Percentiles rank a stretch among this genome's conserved stretches.
These are phyloP conservation scores for Gymnocheta viridis DNA, from an alignment of 2,888 invertebrate species.

Conservation along the genomic window DNA sequence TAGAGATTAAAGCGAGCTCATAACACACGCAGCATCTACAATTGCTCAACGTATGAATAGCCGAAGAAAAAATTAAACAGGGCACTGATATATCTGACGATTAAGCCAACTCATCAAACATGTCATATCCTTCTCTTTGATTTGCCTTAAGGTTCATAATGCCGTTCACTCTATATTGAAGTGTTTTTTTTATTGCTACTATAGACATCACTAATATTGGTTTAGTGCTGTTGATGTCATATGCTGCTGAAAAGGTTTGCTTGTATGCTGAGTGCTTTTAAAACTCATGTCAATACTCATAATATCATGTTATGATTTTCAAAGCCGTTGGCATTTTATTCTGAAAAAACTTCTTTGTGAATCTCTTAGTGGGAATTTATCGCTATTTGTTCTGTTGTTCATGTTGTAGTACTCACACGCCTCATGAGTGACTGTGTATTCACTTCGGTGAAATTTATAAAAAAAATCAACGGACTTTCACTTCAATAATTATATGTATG, in stretches of 20 bases:
- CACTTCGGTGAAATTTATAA: not conserved
- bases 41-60: too few relatives aligned
- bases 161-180: constrained; percentile 8
- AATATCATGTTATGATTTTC: constrained; percentile 53
- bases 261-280: constrained; percentile 32
- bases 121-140: constrained; percentile 14
- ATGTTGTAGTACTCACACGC: not conserved
- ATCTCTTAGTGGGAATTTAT: constrained; percentile 8
- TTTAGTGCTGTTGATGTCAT: constrained; percentile 1
- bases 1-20: too few relatives aligned
- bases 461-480: not conserved
- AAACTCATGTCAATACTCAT: constrained; percentile 53
- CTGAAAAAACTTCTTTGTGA: constrained; percentile 14
- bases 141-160: constrained; percentile 58
- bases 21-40: too few relatives aligned
- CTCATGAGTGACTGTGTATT: not conserved
- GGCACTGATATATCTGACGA: not conserved
- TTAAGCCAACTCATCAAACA: constrained; percentile 12
- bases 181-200: constrained; percentile 6
- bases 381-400: not conserved
- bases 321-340: constrained; percentile 49
- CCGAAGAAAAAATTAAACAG: not conserved
- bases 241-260: constrained; percentile 18
- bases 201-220: not conserved
- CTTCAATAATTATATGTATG: not conserved